Conservation (phyloP, 2,113 vertebrate genomes). For the Coregonus clupeaformis region DNA sequence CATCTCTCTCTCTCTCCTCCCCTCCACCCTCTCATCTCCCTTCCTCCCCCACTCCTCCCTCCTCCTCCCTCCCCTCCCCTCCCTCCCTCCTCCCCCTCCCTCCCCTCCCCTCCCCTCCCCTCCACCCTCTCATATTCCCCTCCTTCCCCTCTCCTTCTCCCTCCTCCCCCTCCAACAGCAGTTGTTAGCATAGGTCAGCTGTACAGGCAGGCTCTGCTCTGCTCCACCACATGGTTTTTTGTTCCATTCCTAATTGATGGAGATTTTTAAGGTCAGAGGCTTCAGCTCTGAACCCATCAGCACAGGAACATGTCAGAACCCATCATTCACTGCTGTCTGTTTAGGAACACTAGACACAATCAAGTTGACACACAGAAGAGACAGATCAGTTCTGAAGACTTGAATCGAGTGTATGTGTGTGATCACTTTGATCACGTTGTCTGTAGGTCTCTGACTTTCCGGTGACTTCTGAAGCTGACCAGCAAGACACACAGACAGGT, state of each 20-base stretch:
- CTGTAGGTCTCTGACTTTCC: no score
- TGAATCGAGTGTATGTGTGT: no score
- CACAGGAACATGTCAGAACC: neutral
- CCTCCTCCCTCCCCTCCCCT: no score
- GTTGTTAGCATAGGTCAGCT: constrained; percentile 49
- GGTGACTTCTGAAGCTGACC: no score
- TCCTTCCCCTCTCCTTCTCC: constrained; percentile 2
- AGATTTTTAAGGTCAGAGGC: constrained; percentile 33
- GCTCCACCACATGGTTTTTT: constrained; percentile 35
- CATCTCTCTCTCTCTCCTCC: no score
- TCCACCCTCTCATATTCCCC: no score
- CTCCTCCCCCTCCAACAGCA: constrained; percentile 18
- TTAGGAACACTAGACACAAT: neutral
- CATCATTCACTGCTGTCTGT: neutral
- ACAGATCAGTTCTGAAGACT: neutral
- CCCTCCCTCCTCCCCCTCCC: no score
- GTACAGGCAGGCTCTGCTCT: constrained; percentile 23
- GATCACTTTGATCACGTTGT: no score
- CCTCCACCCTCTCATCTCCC: no score
- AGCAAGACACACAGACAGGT: no score
- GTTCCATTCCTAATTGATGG: constrained; percentile 42
- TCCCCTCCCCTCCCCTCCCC: no score
- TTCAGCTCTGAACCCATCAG: constrained; percentile 6
- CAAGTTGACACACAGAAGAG: neutral
- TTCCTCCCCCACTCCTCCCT: no score